phyloP scores from a whole-genome alignment of 1,140 invertebrate genomes.

The Dendrolimus kikuchii region DNA sequence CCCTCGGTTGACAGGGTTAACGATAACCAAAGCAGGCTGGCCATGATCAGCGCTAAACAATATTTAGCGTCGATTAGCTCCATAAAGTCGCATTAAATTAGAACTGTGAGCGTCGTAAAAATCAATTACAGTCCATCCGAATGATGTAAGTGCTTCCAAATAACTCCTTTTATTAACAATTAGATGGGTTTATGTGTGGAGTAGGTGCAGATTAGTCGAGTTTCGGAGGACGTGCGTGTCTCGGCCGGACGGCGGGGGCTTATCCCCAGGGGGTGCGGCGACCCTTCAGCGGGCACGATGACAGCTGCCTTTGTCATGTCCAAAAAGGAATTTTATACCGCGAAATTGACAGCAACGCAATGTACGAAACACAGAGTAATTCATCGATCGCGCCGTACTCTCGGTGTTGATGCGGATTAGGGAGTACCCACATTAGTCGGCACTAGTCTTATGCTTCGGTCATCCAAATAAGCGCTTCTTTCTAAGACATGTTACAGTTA shows the following conservation, averaged over 20 bases:
- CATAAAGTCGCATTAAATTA: constrained; percentile 30
- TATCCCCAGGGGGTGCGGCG: constrained; percentile 50
- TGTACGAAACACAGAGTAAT: constrained; percentile 26
- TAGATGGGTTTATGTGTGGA: constrained; percentile 63
- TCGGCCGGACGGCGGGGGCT: constrained; percentile 36
- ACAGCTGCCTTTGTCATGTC: constrained; percentile 61
- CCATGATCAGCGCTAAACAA: constrained; percentile 43
- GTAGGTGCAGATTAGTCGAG: constrained; percentile 57
- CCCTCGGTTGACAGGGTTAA: no score
- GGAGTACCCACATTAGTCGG: no score
- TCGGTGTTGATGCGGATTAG: constrained; percentile 10
- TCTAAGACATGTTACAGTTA: no score
- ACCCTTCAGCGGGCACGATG: constrained; percentile 49
- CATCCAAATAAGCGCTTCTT: no score
- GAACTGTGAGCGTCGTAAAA: constrained; percentile 41
- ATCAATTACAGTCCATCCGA: constrained; percentile 51
- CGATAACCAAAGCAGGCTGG: constrained; percentile 8
- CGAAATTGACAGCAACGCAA: constrained; percentile 57
- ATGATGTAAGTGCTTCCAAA: constrained; percentile 59
- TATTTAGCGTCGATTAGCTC: constrained; percentile 39
- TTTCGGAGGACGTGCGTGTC: constrained; percentile 52
- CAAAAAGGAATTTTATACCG: constrained; percentile 55
- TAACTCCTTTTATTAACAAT: constrained; percentile 66
- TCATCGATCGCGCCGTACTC: constrained; percentile 36
- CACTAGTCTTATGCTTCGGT: no score